phyloP scores from a whole-genome alignment of 2,888 invertebrate species.

The Adela reaumurella region DNA sequence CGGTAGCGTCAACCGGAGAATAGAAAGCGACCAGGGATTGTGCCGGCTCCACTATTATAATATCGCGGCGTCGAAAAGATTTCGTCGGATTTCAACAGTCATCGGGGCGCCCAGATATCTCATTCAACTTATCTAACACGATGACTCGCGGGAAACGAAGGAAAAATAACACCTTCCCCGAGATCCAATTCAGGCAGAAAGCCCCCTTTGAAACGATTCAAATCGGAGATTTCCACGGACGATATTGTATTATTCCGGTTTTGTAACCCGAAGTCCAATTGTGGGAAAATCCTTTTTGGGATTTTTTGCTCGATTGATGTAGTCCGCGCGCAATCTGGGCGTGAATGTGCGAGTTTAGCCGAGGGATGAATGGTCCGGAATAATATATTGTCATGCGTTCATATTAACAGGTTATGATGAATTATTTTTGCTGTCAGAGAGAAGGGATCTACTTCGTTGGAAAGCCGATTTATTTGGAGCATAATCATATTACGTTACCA shows the following conservation, averaged over 20 bases:
- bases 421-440: not conserved
- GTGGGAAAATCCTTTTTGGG: conserved; percentile 44
- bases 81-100: conserved; percentile 1
- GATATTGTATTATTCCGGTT: conserved; percentile 56
- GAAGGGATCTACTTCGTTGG: too few relatives aligned
- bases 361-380: conserved; percentile 47
- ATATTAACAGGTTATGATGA: conserved; percentile 31
- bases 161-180: conserved; percentile 32
- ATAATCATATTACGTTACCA: too few relatives aligned
- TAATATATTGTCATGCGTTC: conserved; percentile 54
- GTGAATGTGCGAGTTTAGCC: conserved; percentile 6
- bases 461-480: too few relatives aligned
- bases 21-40: not conserved
- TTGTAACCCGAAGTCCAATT: conserved; percentile 56
- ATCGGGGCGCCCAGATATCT: conserved; percentile 15
- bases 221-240: conserved; percentile 51
- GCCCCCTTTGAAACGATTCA: conserved; percentile 48
- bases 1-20: not conserved
- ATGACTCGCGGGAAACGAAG: conserved; percentile 29
- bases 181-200: conserved; percentile 38
- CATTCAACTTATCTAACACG: conserved; percentile 14
- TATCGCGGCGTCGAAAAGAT: not conserved
- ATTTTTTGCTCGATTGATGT: conserved; percentile 41
- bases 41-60: not conserved
- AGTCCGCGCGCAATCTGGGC: conserved; percentile 26